Evolutionary conservation across 2,113 vertebrate genomes (phyloP).

Genomic region (Macrotis lagotis): DNA sequence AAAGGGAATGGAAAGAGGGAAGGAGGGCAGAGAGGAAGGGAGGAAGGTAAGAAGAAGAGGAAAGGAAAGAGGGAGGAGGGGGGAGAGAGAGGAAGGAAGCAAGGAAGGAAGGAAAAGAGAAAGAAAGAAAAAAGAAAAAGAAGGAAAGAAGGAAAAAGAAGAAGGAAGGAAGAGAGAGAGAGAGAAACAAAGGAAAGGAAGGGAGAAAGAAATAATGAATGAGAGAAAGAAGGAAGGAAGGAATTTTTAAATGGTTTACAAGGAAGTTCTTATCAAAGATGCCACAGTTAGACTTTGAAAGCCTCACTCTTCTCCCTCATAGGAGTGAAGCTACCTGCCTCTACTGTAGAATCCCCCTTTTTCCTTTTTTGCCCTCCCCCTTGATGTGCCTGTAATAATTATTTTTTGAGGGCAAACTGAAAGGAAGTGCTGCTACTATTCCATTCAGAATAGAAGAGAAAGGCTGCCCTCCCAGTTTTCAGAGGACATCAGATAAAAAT

Average conservation of each 20-base stretch:
- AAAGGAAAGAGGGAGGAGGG: too few relatives aligned
- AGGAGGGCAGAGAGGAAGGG: too few relatives aligned
- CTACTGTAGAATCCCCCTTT: neutral
- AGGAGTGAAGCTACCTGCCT: neutral
- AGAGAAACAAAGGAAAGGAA: neutral
- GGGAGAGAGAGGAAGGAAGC: too few relatives aligned
- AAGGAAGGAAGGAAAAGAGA: neutral
- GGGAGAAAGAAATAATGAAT: neutral
- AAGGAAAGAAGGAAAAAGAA: too few relatives aligned
- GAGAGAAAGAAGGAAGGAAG: neutral
- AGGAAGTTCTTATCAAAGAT: neutral
- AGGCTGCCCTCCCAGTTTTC: neutral
- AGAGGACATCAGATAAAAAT: neutral
- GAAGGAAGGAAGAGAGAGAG: too few relatives aligned
- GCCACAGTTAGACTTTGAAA: slow-evolving; percentile 1
- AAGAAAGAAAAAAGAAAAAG: too few relatives aligned
- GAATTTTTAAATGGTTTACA: neutral
- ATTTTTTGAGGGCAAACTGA: neutral
- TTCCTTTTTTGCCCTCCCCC: slow-evolving; percentile 10
- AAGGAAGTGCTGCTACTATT: neutral
- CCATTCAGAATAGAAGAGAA: neutral
- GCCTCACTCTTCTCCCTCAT: neutral
- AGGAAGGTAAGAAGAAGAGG: too few relatives aligned
- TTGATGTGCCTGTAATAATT: neutral
- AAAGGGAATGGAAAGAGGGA: neutral